Evolutionary conservation across 1,140 invertebrate species (phyloP).

Genomic region (Lithobius niger): DNA sequence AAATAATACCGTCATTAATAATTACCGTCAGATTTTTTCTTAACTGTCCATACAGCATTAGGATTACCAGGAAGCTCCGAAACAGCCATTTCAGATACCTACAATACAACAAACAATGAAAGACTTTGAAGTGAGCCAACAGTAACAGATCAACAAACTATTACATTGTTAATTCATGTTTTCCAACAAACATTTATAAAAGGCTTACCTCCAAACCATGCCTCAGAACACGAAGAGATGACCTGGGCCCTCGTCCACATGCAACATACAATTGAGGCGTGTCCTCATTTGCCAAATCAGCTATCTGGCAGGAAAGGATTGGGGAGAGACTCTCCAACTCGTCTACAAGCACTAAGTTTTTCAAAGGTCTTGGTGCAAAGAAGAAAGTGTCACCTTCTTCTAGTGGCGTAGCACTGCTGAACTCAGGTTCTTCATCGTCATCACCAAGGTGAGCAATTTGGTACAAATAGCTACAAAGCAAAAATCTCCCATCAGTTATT

Average conservation of each 20-base stretch:
- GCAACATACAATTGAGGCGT: conserved; percentile 94
- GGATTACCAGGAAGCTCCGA: conserved; percentile 97
- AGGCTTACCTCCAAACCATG: conserved; percentile 74
- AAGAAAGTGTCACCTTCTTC: conserved; percentile 99
- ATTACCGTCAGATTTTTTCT: conserved; percentile 87
- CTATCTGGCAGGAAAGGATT: conserved; percentile 72
- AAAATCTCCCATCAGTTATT: too few species aligned
- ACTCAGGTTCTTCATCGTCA: conserved; percentile 98
- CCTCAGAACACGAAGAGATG: conserved; percentile 77
- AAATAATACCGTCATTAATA: too few species aligned
- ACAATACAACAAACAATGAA: too few species aligned
- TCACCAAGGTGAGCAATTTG: conserved; percentile 98
- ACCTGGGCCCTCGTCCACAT: conserved; percentile 88
- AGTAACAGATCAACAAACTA: too few species aligned
- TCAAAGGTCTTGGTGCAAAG: conserved; percentile 83
- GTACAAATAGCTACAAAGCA: conserved; percentile 69
- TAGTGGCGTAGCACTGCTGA: conserved; percentile 93
- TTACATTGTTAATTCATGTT: too few species aligned
- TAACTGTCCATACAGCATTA: conserved; percentile 99
- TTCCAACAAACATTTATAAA: too few species aligned
- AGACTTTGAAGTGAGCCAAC: too few species aligned
- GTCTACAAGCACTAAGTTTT: conserved; percentile 95
- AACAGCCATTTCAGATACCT: conserved; percentile 96
- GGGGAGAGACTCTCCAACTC: conserved; percentile 95
- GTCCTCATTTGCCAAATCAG: conserved; percentile 79